phyloP scores from a whole-genome alignment of 2,888 invertebrate species.

The Diarsia rubi region DNA sequence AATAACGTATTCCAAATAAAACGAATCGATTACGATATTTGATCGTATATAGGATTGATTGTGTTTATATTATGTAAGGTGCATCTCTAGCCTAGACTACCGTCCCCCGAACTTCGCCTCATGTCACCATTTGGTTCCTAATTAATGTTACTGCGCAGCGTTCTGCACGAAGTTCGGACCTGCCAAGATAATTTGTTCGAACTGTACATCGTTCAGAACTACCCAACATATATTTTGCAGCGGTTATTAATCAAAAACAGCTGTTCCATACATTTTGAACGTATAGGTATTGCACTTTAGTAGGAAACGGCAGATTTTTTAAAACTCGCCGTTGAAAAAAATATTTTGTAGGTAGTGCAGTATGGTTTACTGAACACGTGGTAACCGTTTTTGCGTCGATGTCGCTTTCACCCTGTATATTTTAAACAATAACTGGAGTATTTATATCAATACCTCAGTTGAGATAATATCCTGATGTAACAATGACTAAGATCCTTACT shows the following conservation, averaged over 20 bases:
- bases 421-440: slow-evolving; percentile 8
- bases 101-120: too few species aligned
- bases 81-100: too few species aligned
- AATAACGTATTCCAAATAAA: too few species aligned
- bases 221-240: not conserved
- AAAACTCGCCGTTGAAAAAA: not conserved
- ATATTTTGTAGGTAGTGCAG: not conserved
- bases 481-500: slow-evolving; percentile 20
- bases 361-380: not conserved
- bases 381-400: not conserved
- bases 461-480: slow-evolving; percentile 1
- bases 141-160: too few species aligned
- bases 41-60: too few species aligned
- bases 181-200: too few species aligned
- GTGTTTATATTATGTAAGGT: too few species aligned
- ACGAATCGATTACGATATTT: too few species aligned
- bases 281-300: too few species aligned
- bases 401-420: not conserved
- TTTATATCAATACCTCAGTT: slow-evolving; percentile 10
- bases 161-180: too few species aligned
- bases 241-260: not conserved
- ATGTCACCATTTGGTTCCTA: too few species aligned
- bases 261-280: not conserved
- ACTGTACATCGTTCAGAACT: not conserved
- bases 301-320: not conserved